Conservation (phyloP, 1,140 invertebrate genomes). For the Brachionus paranguensis region DNA sequence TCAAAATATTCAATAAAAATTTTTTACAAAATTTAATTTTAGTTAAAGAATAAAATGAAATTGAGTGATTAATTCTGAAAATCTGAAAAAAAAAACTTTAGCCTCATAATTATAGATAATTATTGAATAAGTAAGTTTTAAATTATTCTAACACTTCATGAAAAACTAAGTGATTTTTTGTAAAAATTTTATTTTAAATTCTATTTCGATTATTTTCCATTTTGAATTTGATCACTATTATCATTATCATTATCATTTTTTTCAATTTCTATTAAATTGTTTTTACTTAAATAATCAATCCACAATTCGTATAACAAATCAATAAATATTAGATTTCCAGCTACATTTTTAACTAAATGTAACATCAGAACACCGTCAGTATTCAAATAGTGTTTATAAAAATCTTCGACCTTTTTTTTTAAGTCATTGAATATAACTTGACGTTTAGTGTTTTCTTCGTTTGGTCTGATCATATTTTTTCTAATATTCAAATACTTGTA, state of each 20-base stretch:
- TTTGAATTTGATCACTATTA: neutral
- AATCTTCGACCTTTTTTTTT: neutral
- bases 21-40: no score
- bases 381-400: neutral
- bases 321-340: conserved; percentile 13
- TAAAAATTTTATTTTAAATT: neutral
- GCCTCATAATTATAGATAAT: no score
- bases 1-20: no score
- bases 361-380: conserved; percentile 19
- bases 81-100: no score
- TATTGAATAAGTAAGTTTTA: no score
- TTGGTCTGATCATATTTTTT: neutral
- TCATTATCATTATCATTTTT: neutral
- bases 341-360: conserved; percentile 25
- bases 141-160: no score
- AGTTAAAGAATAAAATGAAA: no score
- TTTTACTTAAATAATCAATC: neutral
- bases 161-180: no score
- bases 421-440: neutral
- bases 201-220: neutral
- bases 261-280: neutral
- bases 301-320: conserved; percentile 12
- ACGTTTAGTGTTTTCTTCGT: neutral
- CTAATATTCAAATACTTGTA: conserved; percentile 16
- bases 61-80: no score